phyloP scores from a whole-genome alignment of 1,140 invertebrate genomes.

The Heliconius eleuchia region DNA sequence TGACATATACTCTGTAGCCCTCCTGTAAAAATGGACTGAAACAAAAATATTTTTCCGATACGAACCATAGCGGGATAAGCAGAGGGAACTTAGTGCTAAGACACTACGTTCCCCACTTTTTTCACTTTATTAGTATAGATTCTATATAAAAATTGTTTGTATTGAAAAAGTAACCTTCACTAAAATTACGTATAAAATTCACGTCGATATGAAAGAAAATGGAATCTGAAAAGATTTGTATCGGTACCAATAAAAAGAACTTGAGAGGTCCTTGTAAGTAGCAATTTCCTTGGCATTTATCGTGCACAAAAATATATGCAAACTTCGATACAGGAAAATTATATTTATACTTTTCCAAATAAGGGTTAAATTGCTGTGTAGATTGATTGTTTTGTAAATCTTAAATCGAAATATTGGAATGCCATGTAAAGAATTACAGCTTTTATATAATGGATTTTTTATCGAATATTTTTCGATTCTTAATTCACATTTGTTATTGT shows the following conservation, averaged over 20 bases:
- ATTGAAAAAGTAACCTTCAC: too few species aligned
- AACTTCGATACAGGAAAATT: background rate
- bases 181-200: background rate
- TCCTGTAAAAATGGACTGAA: too few species aligned
- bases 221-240: background rate
- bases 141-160: too few species aligned
- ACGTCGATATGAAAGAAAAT: background rate
- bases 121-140: too few species aligned
- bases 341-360: background rate
- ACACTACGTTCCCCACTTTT: background rate
- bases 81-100: background rate
- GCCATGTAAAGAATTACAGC: background rate
- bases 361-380: background rate
- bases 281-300: conserved; percentile 30
- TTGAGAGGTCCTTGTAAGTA: conserved; percentile 14
- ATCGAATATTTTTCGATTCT: background rate
- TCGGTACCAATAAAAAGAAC: background rate
- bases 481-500: background rate
- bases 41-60: too few species aligned
- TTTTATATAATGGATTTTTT: background rate
- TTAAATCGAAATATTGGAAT: background rate
- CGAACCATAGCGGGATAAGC: too few species aligned
- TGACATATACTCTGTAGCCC: too few species aligned
- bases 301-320: conserved; percentile 23
- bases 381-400: background rate